A percentile compares a stretch with the other conserved stretches of the same genome.
These are phyloP conservation scores for Dynastes tityus DNA, from an alignment of 2,888 invertebrate genomes.

Conservation along the genomic window DNA sequence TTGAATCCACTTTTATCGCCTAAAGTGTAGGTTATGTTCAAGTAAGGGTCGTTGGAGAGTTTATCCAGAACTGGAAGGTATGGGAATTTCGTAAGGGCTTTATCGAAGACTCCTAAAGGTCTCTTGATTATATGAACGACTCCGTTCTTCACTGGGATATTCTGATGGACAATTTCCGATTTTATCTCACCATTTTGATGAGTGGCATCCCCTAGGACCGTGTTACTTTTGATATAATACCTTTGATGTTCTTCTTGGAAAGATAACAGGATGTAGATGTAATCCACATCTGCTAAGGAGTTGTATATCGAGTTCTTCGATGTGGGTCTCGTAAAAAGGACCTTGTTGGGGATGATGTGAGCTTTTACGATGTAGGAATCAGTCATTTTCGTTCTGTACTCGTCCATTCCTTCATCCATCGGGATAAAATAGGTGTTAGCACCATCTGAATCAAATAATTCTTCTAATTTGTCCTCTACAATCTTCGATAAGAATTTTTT, in stretches of 20 bases:
- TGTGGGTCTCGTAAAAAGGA: constrained; percentile 88
- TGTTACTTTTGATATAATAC: constrained; percentile 86
- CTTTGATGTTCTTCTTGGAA: constrained; percentile 78
- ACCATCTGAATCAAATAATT: constrained; percentile 82
- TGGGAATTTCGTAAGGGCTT: constrained; percentile 87
- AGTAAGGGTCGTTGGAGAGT: constrained; percentile 86
- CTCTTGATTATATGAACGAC: constrained; percentile 93
- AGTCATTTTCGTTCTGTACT: constrained; percentile 74
- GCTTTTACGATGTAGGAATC: constrained; percentile 88
- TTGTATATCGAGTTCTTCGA: constrained; percentile 81
- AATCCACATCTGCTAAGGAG: constrained; percentile 85
- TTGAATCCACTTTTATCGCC: constrained; percentile 84
- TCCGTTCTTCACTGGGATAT: constrained; percentile 93
- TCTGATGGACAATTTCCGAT: constrained; percentile 87
- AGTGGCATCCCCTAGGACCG: constrained; percentile 81
- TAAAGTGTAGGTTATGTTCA: constrained; percentile 83
- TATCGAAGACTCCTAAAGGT: constrained; percentile 90
- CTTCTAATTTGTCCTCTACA: constrained; percentile 78
- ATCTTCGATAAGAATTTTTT: constrained; percentile 53
- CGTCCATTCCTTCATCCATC: constrained; percentile 88
- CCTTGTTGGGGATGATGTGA: constrained; percentile 88
- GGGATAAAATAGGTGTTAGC: constrained; percentile 91
- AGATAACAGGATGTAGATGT: constrained; percentile 84
- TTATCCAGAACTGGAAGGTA: constrained; percentile 88
- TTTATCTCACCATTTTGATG: constrained; percentile 86